Base-by-base conservation (phyloP, 2,888 invertebrate species). In the Pherbina coryleti region DNA sequence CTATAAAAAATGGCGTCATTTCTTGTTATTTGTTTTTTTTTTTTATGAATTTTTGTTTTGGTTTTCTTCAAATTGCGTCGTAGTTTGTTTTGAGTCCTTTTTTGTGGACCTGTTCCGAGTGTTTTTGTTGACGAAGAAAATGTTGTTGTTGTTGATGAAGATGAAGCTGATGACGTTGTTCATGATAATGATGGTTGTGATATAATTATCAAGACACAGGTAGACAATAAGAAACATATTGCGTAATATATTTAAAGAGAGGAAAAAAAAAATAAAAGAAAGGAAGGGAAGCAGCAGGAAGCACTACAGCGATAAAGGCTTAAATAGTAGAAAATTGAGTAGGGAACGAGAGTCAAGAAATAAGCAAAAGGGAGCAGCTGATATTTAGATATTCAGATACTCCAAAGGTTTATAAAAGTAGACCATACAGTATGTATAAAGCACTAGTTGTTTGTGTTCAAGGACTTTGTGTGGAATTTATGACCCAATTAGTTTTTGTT, bases 201-300 rank as follows among this genome's bases (percentile, higher is more conserved):
- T 85, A 85, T 85, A 85, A 85, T 85, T 84, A 85, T 84, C 85
- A 84, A 84, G 83, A 44, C 60, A 83, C 85, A 85, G 85, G 85
- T 85, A 84, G 84, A 82, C 80, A 72, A 60, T 19, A 57, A 72
- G n/a, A 37, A 8, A 84, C 83, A 82, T 84, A 84, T 85, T 85
- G 85, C 85, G 84, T 85, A 85, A 85, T 85, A 84, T 75, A 79
- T 82, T 85, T 83, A 83, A 79, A 79, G 70, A 22, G 81, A 83
- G 84, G 83, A 84, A 84, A 83, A 81, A 82, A 22, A 76, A 22
- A 53, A 78, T 51, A 67, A 55, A 78, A 62, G 60, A 49, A 44
- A 55, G 44, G 57, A 14, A 49, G 9, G 28, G 19, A 44, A 67
- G 19, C 14, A 62, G 28, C 28, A 62, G 25, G 28, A 28, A 62